Percentiles rank a stretch among this genome's conserved stretches.
These are phyloP conservation scores for Morelia viridis DNA, from an alignment of 2,797 vertebrate genomes.

Conservation along the genomic window DNA sequence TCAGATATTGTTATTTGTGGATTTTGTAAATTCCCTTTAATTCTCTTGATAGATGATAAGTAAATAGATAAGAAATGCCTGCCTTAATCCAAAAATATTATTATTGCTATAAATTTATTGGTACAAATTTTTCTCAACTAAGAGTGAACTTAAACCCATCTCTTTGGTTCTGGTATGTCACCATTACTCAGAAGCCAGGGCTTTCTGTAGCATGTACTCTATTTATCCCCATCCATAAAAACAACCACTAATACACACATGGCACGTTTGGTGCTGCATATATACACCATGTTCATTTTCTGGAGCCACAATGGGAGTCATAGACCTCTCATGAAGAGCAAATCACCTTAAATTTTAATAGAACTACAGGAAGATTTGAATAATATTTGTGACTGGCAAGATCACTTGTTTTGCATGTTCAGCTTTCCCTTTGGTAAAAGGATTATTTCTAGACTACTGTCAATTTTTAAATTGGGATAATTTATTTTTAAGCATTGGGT, in stretches of 20 bases:
- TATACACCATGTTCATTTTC: not conserved
- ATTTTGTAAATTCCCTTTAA: not conserved
- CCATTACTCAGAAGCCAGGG: not conserved
- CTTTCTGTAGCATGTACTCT: not conserved
- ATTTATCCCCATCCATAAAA: not conserved
- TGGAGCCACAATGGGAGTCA: not conserved
- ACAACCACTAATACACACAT: not conserved
- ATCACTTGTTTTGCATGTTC: not conserved
- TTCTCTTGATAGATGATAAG: not conserved
- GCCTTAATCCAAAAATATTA: not conserved
- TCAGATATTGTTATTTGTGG: not conserved
- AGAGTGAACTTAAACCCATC: not conserved
- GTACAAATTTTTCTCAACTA: not conserved
- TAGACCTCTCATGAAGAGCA: not conserved
- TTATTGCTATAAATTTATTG: too few relatives aligned
- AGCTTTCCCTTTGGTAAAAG: not conserved
- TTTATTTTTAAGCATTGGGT: not conserved
- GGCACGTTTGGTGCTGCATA: not conserved
- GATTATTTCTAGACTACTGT: not conserved
- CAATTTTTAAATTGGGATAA: not conserved
- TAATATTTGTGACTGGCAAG: not conserved
- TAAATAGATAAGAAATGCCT: not conserved
- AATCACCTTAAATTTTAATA: not conserved
- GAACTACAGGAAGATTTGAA: not conserved
- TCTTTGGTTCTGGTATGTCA: not conserved